Evolutionary conservation across 2,113 vertebrate species (phyloP).

Genomic region (Ancistrus triradiatus): DNA sequence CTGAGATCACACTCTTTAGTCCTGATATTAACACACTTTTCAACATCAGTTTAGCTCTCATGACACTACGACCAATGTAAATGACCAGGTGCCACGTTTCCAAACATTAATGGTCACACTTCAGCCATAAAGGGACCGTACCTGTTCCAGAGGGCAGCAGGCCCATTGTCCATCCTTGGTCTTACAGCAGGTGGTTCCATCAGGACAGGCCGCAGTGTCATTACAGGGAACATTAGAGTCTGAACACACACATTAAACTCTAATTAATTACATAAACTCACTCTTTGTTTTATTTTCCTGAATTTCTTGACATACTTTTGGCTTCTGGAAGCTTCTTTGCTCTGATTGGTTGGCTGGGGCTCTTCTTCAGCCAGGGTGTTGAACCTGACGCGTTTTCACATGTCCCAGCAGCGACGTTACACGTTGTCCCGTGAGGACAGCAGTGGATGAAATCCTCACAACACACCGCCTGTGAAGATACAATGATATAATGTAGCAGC

Average conservation of each 20-base stretch:
- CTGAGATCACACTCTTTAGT: too few relatives aligned
- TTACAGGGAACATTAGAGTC: conserved; percentile 46
- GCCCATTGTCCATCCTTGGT: conserved; percentile 9
- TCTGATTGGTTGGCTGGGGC: conserved; percentile 35
- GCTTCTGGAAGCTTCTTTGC: too few relatives aligned
- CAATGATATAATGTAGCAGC: neutral
- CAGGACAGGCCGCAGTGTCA: conserved; percentile 30
- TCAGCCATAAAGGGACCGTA: conserved; percentile 40
- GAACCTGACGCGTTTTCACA: conserved; percentile 45
- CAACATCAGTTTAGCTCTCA: neutral
- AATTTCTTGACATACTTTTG: too few relatives aligned
- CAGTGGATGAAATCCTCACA: conserved; percentile 67
- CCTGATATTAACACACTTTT: neutral
- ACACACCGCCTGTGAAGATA: conserved; percentile 60
- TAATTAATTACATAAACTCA: too few relatives aligned
- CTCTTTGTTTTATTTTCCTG: too few relatives aligned
- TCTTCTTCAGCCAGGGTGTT: conserved; percentile 49
- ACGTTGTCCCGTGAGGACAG: conserved; percentile 64
- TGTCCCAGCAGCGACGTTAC: conserved; percentile 51
- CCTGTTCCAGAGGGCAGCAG: conserved; percentile 57
- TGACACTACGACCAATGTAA: too few relatives aligned
- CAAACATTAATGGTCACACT: too few relatives aligned
- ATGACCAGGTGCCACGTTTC: too few relatives aligned
- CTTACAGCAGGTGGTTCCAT: conserved; percentile 55
- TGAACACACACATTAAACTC: too few relatives aligned